Percentiles rank a stretch among this genome's conserved stretches.
phyloP scores from a whole-genome alignment of 2,113 vertebrate species.

The Seriola dumerili region DNA sequence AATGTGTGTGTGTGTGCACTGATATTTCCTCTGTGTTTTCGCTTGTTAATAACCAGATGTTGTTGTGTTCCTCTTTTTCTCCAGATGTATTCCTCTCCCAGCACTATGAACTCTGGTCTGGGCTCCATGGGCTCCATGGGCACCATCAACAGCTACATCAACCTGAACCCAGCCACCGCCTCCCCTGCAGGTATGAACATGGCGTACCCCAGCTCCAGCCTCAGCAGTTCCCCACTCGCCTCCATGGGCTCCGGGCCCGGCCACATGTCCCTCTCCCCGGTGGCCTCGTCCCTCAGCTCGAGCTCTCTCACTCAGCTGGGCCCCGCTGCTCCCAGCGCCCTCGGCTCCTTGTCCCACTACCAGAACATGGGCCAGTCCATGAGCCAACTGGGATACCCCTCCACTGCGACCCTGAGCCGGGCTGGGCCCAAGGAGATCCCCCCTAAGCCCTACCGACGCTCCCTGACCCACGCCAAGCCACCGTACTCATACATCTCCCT shows the following conservation, averaged over 20 bases:
- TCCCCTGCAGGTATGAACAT: conserved; percentile 86
- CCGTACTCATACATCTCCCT: conserved; percentile 95
- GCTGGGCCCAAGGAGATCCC: conserved; percentile 88
- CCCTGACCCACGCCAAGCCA: conserved; percentile 91
- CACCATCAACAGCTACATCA: conserved; percentile 92
- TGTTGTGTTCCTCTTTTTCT: conserved; percentile 9
- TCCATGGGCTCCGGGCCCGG: conserved; percentile 82
- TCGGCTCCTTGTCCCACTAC: conserved; percentile 86
- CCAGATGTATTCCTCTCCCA: conserved; percentile 90
- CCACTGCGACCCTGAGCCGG: conserved; percentile 79
- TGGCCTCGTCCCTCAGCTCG: conserved; percentile 84
- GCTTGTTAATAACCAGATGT: conserved; percentile 25
- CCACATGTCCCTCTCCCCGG: conserved; percentile 86
- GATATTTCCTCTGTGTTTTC: background rate
- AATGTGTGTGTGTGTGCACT: background rate
- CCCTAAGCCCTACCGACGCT: conserved; percentile 89
- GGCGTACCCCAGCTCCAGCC: conserved; percentile 81
- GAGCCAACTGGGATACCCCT: conserved; percentile 84
- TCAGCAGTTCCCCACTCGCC: conserved; percentile 80
- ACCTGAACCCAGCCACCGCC: conserved; percentile 86
- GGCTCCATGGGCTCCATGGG: conserved; percentile 88
- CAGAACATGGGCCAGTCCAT: conserved; percentile 86
- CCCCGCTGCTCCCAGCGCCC: conserved; percentile 74
- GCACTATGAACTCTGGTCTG: conserved; percentile 86
- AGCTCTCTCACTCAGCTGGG: conserved; percentile 83